phyloP scores from a whole-genome alignment of 2,888 invertebrate genomes.

The Pterostichus madidus region DNA sequence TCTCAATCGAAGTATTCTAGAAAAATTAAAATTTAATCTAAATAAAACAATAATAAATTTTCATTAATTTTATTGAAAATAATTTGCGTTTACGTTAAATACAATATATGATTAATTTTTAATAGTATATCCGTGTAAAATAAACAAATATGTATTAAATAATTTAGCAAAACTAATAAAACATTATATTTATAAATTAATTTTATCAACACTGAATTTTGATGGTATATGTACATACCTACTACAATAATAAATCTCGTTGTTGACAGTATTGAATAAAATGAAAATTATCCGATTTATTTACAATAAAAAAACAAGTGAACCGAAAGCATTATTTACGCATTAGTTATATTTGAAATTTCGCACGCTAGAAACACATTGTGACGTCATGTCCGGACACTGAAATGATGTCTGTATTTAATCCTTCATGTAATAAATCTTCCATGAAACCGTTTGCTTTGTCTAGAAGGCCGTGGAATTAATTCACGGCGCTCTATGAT shows the following conservation, averaged over 20 bases:
- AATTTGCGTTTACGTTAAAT: neutral
- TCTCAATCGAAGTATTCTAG: neutral
- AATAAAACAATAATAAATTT: neutral
- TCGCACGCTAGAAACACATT: conserved; percentile 19
- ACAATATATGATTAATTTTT: conserved; percentile 5
- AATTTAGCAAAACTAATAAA: conserved; percentile 16
- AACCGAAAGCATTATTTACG: conserved; percentile 46
- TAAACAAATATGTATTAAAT: neutral
- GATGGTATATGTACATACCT: neutral
- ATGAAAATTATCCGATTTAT: conserved; percentile 40
- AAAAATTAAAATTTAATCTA: neutral
- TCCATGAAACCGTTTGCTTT: conserved; percentile 50
- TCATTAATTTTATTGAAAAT: neutral
- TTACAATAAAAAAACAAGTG: conserved; percentile 37
- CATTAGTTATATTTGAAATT: conserved; percentile 22
- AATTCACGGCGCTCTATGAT: conserved; percentile 23
- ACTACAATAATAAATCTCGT: conserved; percentile 11
- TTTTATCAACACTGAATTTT: neutral
- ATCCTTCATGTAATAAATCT: conserved; percentile 64
- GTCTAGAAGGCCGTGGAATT: conserved; percentile 32
- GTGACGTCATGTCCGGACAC: conserved; percentile 51
- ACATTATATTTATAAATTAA: neutral
- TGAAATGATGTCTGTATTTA: conserved; percentile 55
- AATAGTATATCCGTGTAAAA: neutral
- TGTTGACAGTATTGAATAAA: conserved; percentile 20